Base-by-base conservation (phyloP, 2,113 vertebrate species). In the Oostethus manadensis region DNA sequence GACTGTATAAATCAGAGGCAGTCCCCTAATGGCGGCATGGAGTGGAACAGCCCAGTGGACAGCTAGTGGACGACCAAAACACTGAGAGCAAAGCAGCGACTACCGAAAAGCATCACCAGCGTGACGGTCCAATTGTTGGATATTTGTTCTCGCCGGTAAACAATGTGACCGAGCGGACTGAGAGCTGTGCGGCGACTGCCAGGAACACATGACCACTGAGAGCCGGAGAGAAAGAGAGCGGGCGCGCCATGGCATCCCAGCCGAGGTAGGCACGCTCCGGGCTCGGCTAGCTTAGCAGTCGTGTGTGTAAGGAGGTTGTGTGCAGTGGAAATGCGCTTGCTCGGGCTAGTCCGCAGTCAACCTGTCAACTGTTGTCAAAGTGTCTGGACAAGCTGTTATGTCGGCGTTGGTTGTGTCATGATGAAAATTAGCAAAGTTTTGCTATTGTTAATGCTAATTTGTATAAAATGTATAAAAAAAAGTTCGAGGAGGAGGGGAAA, bases 161-260 rank as follows among this genome's bases (percentile, higher is more conserved):
- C 70, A 61, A 89, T 88, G 87, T 88, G 74, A 89, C 71, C 67
- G 10, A 62, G 58, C 2, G 44, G 46, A 68, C 8, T 17, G 65
- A 20, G 51, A 40, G 43, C 62, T 64, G 33, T 68, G 51, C 1
- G 59, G 50, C 66, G 73, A 81, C 73, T 70, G 66, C 62, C 74
- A 61, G 56, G 70, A 66, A 73, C 86, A 64, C 64, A 84, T 85
- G 87, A 86, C 83, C 77, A 66, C 69, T 72, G 84, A 81, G 48
- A 73, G 66, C 66, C 61, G 71, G 66, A 14, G 65, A 38, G 77
- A 76, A 73, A 68, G 74, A 68, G 38, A 42, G 38, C 38, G 38
- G 83, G 70, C 66, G 82, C 73, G 78, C 74, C 78, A 91, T 91
- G 89, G 87, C 88, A 74, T 82, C 85, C 60, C 86, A 83, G 63